These are phyloP conservation scores for Tragelaphus imberbis DNA, from an alignment of 2,113 vertebrate species.

Conservation along the genomic window DNA sequence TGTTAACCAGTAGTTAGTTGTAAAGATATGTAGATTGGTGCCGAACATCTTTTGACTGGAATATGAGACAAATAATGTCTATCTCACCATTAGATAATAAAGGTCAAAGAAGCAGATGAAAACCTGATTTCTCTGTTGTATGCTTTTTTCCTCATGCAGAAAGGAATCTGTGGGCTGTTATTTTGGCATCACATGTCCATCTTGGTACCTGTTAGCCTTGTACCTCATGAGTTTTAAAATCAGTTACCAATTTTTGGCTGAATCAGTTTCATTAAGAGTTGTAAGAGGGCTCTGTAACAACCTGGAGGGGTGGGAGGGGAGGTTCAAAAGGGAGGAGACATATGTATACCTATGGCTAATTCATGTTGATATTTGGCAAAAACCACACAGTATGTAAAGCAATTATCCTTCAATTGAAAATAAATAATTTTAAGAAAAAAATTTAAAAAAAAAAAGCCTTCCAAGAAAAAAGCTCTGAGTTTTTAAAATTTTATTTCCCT, in stretches of 20 bases:
- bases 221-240: neutral
- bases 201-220: neutral
- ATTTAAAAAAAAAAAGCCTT: neutral
- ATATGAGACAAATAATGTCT: neutral
- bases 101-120: neutral
- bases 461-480: neutral
- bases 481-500: neutral
- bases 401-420: neutral
- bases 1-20: neutral
- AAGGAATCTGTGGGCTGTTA: neutral
- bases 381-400: neutral
- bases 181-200: neutral
- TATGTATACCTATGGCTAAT: neutral
- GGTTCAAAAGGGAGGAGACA: neutral
- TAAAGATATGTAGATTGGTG: neutral
- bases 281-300: neutral
- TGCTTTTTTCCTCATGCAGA: neutral
- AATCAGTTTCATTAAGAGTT: neutral
- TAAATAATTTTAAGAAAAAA: neutral
- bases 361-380: neutral
- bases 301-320: neutral
- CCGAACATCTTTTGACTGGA: neutral
- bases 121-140: neutral
- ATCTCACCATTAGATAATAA: neutral
- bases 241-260: neutral